Evolutionary conservation across 2,113 vertebrate genomes (phyloP), one percentile per base, ranked within the genome.

Genomic region (Neolamprologus devosi): DNA sequence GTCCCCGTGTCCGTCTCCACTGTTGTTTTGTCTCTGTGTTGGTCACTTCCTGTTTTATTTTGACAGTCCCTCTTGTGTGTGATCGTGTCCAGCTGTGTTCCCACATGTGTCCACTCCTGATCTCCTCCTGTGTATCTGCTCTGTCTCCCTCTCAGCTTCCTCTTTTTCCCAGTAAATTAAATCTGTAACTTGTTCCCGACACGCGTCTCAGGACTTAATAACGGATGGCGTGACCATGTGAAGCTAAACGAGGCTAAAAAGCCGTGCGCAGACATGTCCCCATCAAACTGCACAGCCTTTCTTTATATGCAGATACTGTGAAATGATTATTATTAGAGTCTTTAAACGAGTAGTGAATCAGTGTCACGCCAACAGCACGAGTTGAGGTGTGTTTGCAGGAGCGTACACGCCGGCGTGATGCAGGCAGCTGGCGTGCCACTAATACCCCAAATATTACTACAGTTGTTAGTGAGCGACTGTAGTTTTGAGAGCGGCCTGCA

Each of bases 391-490:
- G 11, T 81, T 42, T 47, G 55, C 49, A 16, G 16, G 42, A 63
- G 16, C 37, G 17, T 26, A 3, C 11, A 28, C 33, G 49, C 83
- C 23, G 30, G 51, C 4, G 1, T 80, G 81, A 35, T 8, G 14
- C 68, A 23, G 49, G 82, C 55, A 79, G 49, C 23, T 42, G 63
- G 54, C 60, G 58, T 85, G 65, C 55, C 55, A 63, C 40, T 49
- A 83, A 83, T 79, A 19, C 14, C 60, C 83, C 60, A 90, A 87
- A 93, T 91, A 87, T 90, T 75, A 53, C 58, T 14, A 80, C 40
- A 63, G 35, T 65, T 82, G 28, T 42, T 13, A 80, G 30, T 8
- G n/a, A 89, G 63, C 3, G 3, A 87, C 68, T 30, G 82, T 57
- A 57, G n/a, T 82, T 68, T 57, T 81, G 82, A 94, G 70, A 79